Evolutionary conservation across 1,140 invertebrate genomes (phyloP).

Genomic region (Cydia strobilella): DNA sequence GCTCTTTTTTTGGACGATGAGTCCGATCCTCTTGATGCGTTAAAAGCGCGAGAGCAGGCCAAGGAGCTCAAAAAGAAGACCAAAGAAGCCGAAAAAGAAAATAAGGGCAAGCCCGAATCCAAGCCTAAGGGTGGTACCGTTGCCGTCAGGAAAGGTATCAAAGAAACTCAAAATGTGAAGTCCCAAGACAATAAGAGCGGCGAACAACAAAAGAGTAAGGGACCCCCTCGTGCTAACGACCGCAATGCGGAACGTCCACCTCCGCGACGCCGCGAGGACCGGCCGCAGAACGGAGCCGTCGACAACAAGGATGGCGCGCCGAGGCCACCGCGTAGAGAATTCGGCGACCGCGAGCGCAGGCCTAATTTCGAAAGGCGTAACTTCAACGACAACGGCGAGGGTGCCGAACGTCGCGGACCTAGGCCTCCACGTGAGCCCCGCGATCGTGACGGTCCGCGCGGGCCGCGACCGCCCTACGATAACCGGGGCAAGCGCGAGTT

Average conservation of each 20-base stretch:
- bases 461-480: conserved; percentile 81
- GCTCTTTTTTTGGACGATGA: conserved; percentile 93
- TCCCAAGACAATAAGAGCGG: conserved; percentile 84
- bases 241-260: conserved; percentile 68
- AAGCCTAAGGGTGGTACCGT: conserved; percentile 80
- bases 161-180: conserved; percentile 85
- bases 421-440: conserved; percentile 67
- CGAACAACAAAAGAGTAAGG: conserved; percentile 81
- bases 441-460: conserved; percentile 67
- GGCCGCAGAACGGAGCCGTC: conserved; percentile 69
- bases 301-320: conserved; percentile 70
- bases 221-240: conserved; percentile 62
- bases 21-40: conserved; percentile 92
- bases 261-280: conserved; percentile 70
- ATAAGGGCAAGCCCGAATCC: conserved; percentile 85
- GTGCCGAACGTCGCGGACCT: conserved; percentile 74
- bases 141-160: conserved; percentile 82
- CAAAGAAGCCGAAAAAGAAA: conserved; percentile 92
- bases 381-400: conserved; percentile 77
- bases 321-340: conserved; percentile 69
- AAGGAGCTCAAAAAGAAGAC: conserved; percentile 91
- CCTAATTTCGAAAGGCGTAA: conserved; percentile 79
- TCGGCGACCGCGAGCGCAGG: conserved; percentile 82
- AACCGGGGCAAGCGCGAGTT: conserved; percentile 94
- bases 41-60: conserved; percentile 89